A percentile compares a stretch with the other conserved stretches of the same genome.
Conservation (phyloP, 1,140 invertebrate genomes). For the Drosophila lacertosa region DNA sequence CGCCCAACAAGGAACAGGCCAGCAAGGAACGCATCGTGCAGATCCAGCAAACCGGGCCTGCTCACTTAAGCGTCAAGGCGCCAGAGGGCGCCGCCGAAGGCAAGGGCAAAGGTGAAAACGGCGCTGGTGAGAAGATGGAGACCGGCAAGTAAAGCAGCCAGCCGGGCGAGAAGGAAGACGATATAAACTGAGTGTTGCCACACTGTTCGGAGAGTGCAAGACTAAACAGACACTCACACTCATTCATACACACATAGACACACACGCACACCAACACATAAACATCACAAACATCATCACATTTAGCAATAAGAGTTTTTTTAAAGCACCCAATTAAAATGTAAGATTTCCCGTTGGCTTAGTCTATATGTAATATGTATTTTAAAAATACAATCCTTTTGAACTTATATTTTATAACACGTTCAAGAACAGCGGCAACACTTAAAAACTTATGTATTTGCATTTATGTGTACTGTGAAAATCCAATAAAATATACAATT, state of each 20-base stretch:
- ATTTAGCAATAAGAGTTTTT: conserved; percentile 60
- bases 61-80: conserved; percentile 76
- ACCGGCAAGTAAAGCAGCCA: conserved; percentile 56
- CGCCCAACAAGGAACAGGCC: conserved; percentile 74
- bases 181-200: conserved; percentile 42
- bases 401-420: conserved; percentile 37
- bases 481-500: conserved; percentile 37
- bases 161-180: background rate
- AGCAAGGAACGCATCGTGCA: conserved; percentile 84
- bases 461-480: conserved; percentile 56
- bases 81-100: conserved; percentile 36
- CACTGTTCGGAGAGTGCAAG: conserved; percentile 66
- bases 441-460: conserved; percentile 41
- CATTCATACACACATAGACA: conserved; percentile 25
- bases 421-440: conserved; percentile 52
- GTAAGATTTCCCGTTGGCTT: conserved; percentile 41
- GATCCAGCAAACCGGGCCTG: conserved; percentile 84
- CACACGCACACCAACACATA: conserved; percentile 25
- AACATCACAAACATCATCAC: conserved; percentile 42
- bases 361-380: conserved; percentile 42
- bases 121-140: conserved; percentile 68
- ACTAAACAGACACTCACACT: conserved; percentile 40
- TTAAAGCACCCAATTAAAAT: conserved; percentile 32
- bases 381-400: conserved; percentile 30
- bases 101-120: conserved; percentile 61